Evolutionary conservation across 2,113 vertebrate genomes (phyloP), one percentile per base, ranked within the genome.

Genomic region (Argyrosomus japonicus): DNA sequence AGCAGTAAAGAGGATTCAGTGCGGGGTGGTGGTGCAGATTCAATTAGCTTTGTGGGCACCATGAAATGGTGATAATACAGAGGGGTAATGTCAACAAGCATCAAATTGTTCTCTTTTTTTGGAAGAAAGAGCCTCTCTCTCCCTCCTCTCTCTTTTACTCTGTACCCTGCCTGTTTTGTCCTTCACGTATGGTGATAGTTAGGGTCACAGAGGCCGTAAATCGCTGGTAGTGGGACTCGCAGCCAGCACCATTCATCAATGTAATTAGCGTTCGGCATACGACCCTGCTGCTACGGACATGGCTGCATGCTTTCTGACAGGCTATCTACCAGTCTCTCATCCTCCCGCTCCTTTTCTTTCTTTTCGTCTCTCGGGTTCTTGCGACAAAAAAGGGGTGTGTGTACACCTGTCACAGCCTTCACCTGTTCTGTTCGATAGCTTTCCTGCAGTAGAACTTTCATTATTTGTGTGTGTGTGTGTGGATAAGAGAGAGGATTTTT

Each of bases 201-300:
- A n/a, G 83, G 92, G 91, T 95, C 90, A 93, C 78, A 5, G 15
- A 75, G 73, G 88, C 87, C 67, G 85, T 94, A 95, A 94, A 95
- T 94, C 86, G 84, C 77, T 47, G 53, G 73, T 88, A 87, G 89
- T 29, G 19, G 75, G 82, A 91, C 77, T 43, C 19, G 4, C 67
- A 88, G 89, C 87, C 91, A 87, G 82, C 40, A 71, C 63, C 90
- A 95, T 95, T 95, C 82, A 92, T 95, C 95, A 95, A 71, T 90
- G 92, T 95, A 95, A 96, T 96, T 95, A 95, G 92, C 90, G 82
- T 91, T 87, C 47, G 58, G 81, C 84, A 82, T 87, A 88, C 85
- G 77, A 92, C 92, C 87, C 87, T 67, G 77, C 89, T 89, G 92
- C 94, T 93, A 84, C 29, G 68, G 90, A 93, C 93, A 93, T 89